A percentile compares a stretch with the other conserved stretches of the same genome.
phyloP scores from a whole-genome alignment of 2,888 invertebrate species.

The Ganaspis brasiliensis region DNA sequence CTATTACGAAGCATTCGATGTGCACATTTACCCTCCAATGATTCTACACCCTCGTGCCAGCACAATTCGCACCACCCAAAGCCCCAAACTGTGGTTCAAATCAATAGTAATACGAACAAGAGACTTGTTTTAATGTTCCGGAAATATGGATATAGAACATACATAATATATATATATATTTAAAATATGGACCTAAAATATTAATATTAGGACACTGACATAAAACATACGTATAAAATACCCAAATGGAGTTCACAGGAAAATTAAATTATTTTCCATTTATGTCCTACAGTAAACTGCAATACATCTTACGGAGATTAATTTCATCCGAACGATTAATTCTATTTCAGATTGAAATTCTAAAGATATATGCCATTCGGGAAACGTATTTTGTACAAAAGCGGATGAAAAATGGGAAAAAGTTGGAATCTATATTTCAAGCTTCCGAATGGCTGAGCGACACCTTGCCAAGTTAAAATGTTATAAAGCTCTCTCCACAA shows the following conservation, averaged over 20 bases:
- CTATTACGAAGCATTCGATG: constrained; percentile 50
- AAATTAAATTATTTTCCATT: not conserved
- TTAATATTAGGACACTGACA: too few species aligned
- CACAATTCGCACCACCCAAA: constrained; percentile 54
- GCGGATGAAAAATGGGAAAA: constrained; percentile 28
- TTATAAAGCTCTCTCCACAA: constrained; percentile 3
- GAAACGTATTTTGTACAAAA: constrained; percentile 1
- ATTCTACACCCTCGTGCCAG: constrained; percentile 59
- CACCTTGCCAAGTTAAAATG: not conserved
- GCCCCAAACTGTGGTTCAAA: constrained; percentile 21
- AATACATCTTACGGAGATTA: not conserved
- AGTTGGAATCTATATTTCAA: constrained; percentile 16
- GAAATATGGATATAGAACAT: not conserved
- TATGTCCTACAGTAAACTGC: not conserved
- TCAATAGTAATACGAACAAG: constrained; percentile 39
- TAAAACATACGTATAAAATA: too few species aligned
- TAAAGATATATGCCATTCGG: not conserved
- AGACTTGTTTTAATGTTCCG: constrained; percentile 14
- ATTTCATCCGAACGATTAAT: not conserved
- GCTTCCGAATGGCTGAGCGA: constrained; percentile 15
- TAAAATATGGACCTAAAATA: too few species aligned
- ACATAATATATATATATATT: not conserved
- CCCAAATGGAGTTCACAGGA: too few species aligned
- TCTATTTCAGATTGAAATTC: not conserved
- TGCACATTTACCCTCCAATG: constrained; percentile 59